A percentile compares a stretch with the other conserved stretches of the same genome.
phyloP scores from a whole-genome alignment of 2,888 invertebrate species.

The Spicauda simplicius region DNA sequence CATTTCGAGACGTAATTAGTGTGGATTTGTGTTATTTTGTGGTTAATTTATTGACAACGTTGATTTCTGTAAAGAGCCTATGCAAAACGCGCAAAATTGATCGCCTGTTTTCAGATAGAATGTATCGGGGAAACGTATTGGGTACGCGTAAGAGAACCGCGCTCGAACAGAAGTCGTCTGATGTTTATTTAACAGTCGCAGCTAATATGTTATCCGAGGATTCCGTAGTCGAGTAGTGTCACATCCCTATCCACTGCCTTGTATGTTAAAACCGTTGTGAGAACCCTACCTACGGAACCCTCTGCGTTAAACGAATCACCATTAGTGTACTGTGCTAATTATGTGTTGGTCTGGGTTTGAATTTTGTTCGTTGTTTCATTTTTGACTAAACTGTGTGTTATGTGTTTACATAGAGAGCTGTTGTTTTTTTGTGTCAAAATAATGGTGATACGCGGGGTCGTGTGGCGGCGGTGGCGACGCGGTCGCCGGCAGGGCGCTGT shows the following conservation, averaged over 20 bases:
- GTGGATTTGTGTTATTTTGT: slow-evolving; percentile 79
- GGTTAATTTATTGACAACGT: slow-evolving; percentile 67
- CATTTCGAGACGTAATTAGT: slow-evolving; percentile 78
- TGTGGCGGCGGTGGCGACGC: slow-evolving; percentile 60
- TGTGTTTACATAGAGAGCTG: slow-evolving; percentile 79
- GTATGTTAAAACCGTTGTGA: slow-evolving; percentile 39
- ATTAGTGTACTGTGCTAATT: slow-evolving; percentile 84
- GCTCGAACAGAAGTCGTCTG: slow-evolving; percentile 69
- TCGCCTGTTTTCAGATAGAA: slow-evolving; percentile 44
- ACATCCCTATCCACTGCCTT: slow-evolving; percentile 48
- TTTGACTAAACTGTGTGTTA: slow-evolving; percentile 83
- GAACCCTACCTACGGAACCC: slow-evolving; percentile 68
- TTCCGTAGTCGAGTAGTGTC: slow-evolving; percentile 62
- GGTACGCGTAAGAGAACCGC: slow-evolving; percentile 54
- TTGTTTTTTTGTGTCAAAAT: slow-evolving; percentile 71
- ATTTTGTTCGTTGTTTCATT: slow-evolving; percentile 83
- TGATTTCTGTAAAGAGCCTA: slow-evolving; percentile 76
- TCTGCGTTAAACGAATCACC: slow-evolving; percentile 66
- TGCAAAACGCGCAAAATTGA: slow-evolving; percentile 54
- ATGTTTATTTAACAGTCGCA: slow-evolving; percentile 50
- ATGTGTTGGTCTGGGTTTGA: slow-evolving; percentile 82
- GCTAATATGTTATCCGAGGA: slow-evolving; percentile 62
- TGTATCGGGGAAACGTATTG: slow-evolving; percentile 49
- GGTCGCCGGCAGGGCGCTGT: slow-evolving; percentile 44
- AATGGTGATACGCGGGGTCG: slow-evolving; percentile 63